phyloP scores from a whole-genome alignment of 2,113 vertebrate genomes.

The Daboia siamensis region DNA sequence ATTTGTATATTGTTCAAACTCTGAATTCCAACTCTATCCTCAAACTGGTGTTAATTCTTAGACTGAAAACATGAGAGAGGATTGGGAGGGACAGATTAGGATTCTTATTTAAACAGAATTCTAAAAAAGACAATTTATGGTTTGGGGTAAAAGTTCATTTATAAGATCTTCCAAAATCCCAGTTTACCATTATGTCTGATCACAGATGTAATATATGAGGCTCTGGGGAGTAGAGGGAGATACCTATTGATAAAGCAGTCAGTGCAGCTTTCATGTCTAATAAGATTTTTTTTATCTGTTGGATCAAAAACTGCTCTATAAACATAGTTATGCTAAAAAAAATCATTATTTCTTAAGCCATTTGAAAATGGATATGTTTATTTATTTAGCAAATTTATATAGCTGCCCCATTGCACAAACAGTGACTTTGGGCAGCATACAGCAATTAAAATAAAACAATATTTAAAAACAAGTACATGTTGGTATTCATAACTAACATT shows the following conservation, averaged over 20 bases:
- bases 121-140: not conserved
- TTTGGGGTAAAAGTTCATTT: not conserved
- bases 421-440: not conserved
- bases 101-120: not conserved
- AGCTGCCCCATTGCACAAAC: not conserved
- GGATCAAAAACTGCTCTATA: not conserved
- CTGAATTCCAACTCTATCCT: not conserved
- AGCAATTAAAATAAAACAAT: not conserved
- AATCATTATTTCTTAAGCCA: slow-evolving; percentile 3
- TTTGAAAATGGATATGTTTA: not conserved
- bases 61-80: not conserved
- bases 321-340: not conserved
- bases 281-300: not conserved
- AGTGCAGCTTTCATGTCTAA: not conserved
- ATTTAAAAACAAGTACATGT: not conserved
- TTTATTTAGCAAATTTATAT: not conserved
- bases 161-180: not conserved
- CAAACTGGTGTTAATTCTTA: not conserved
- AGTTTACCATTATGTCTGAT: not conserved
- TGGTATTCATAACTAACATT: not conserved
- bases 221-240: no score
- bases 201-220: not conserved
- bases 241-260: not conserved
- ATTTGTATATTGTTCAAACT: not conserved
- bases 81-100: not conserved